Evolutionary conservation across 2,888 invertebrate genomes (phyloP).

Genomic region (Tiliacea citrago): DNA sequence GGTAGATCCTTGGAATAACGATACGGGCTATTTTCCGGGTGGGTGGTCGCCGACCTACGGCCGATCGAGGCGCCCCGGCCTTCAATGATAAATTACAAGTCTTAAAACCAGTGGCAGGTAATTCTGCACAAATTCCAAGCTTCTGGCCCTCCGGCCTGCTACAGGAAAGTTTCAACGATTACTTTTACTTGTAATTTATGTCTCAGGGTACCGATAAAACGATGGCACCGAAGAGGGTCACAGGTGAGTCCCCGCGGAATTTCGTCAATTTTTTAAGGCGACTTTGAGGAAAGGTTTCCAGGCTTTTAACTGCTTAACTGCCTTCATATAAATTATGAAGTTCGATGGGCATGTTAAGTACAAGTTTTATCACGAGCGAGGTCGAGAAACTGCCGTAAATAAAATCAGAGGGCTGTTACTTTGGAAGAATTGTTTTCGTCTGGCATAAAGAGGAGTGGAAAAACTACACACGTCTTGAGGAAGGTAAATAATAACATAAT

Average conservation of each 20-base stretch:
- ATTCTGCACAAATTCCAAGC: conserved; percentile 88
- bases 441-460: conserved; percentile 57
- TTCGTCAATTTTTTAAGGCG: conserved; percentile 73
- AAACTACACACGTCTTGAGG: conserved; percentile 61
- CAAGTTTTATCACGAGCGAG: conserved; percentile 60
- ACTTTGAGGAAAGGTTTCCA: conserved; percentile 70
- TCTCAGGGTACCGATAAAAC: conserved; percentile 84
- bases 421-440: conserved; percentile 54
- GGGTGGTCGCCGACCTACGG: conserved; percentile 75
- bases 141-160: conserved; percentile 81
- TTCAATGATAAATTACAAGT: conserved; percentile 91
- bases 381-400: conserved; percentile 44
- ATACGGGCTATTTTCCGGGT: conserved; percentile 81
- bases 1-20: conserved; percentile 77
- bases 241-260: conserved; percentile 83
- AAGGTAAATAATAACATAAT: conserved; percentile 66
- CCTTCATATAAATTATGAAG: conserved; percentile 69
- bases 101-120: conserved; percentile 92
- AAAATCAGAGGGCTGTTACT: conserved; percentile 56
- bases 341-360: conserved; percentile 65
- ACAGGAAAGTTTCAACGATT: conserved; percentile 88
- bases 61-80: conserved; percentile 81
- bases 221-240: conserved; percentile 80
- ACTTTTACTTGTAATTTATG: conserved; percentile 89
- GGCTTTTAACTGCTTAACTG: conserved; percentile 71